Percentiles rank a stretch among this genome's conserved stretches.
Conservation (phyloP, 2,888 invertebrate species). For the Achlya flavicornis region DNA sequence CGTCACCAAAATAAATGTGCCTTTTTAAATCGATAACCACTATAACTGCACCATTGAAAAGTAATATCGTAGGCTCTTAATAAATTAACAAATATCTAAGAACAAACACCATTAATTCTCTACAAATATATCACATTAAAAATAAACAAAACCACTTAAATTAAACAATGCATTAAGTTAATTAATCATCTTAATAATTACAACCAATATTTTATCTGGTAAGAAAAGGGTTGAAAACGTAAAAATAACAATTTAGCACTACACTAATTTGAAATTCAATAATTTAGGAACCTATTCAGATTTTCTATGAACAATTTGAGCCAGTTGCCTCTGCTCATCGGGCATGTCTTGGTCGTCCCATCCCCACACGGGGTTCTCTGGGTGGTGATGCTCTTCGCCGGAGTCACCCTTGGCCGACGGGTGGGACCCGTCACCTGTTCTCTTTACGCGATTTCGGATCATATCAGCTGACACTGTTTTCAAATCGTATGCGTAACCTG, state of each 20-base stretch:
- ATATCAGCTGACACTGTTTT: constrained; percentile 90
- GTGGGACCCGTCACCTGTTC: constrained; percentile 90
- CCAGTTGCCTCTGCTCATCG: constrained; percentile 85
- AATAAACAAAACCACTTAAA: constrained; percentile 23
- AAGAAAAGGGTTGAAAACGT: neutral
- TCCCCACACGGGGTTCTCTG: constrained; percentile 88
- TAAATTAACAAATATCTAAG: constrained; percentile 35
- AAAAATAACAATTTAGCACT: constrained; percentile 5
- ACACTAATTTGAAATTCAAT: constrained; percentile 6
- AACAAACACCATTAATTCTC: constrained; percentile 35
- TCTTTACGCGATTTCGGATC: constrained; percentile 86
- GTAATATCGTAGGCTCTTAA: constrained; percentile 32
- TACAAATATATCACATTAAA: constrained; percentile 29
- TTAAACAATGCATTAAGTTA: constrained; percentile 23
- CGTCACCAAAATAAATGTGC: neutral
- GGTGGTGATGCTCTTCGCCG: constrained; percentile 73
- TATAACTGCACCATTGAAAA: neutral
- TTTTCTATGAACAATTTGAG: constrained; percentile 70
- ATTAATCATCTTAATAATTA: constrained; percentile 1
- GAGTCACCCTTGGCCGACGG: constrained; percentile 47
- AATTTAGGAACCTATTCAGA: constrained; percentile 42
- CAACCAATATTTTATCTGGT: constrained; percentile 2
- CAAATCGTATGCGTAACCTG: constrained; percentile 93
- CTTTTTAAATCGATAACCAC: neutral
- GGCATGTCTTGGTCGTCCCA: constrained; percentile 92